Base-by-base conservation (phyloP, 2,888 invertebrate genomes). In the Drosophila paranaensis region DNA sequence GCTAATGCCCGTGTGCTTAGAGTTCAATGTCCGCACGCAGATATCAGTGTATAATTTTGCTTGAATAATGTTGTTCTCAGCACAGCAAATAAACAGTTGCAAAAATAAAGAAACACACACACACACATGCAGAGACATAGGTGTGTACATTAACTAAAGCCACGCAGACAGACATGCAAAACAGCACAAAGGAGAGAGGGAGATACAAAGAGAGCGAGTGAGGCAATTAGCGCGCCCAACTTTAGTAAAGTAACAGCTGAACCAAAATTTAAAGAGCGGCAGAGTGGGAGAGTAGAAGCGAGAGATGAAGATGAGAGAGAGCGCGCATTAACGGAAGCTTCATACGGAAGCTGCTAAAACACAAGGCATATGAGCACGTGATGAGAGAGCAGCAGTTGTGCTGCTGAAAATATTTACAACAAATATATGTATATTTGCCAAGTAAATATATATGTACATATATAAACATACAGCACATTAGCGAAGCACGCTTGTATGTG, bases 281-380 rank as follows among this genome's bases (percentile, higher is more conserved):
- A 16, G 35, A 20, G 20, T 14, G n/a, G 35, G 40, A 60, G 20
- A 20, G 20, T 14, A 13, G 35, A 35, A 60, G 54, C n/a, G 46
- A 40, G 58, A 46, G 27, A n/a, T 16, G 13, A 27, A 4, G 27
- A n/a, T n/a, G 45, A 25, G 39, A 4, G 64, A 3, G 46, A 27
- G 25, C 27, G 50, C 25, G 50, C 13, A 6, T 16, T 30, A 62
- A 54, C 71, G 57, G 45, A 54, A 71, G 66, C 76, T 63, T 65
- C 14, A 16, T 55, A 39, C 58, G 72, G 66, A 83, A 66, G 82
- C 68, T 81, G 87, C 27, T 60, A 25, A 8, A 25, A 39, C 6
- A 8, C 54, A 62, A 6, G 8, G 37, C 57, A 27, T 43, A 68
- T 65, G 25, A 69, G 40, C 81, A 75, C 79, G 85, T 82, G 85